A percentile compares a stretch with the other conserved stretches of the same genome.
Conservation (phyloP, 2,113 vertebrate species). For the Acrocephalus kingi region DNA sequence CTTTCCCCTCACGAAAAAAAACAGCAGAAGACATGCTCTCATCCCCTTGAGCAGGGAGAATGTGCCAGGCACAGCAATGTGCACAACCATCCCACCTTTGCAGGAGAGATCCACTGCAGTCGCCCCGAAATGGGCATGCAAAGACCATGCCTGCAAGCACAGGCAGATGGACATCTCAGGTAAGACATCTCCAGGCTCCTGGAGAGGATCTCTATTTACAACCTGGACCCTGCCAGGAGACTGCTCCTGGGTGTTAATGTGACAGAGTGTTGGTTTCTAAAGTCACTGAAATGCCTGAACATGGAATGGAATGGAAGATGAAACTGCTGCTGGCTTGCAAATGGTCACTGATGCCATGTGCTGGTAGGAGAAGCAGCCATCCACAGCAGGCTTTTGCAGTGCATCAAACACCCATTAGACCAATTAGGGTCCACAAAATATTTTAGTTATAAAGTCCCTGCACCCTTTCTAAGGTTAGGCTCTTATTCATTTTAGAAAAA, state of each 20-base stretch:
- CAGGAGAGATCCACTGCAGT: neutral
- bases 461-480: neutral
- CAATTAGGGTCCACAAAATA: neutral
- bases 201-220: conserved; percentile 66
- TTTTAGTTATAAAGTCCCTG: neutral
- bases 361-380: conserved; percentile 16
- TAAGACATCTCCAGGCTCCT: conserved; percentile 14
- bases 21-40: neutral
- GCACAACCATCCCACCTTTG: neutral
- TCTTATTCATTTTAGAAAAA: neutral
- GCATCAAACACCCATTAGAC: neutral
- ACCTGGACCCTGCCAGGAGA: neutral
- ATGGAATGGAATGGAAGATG: conserved; percentile 35
- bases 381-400: neutral
- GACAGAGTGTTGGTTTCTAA: conserved; percentile 68
- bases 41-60: neutral
- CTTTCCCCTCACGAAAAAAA: neutral
- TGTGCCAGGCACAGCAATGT: accelerated
- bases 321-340: conserved; percentile 16
- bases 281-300: conserved; percentile 37
- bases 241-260: conserved; percentile 64
- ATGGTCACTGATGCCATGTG: conserved; percentile 16
- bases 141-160: neutral
- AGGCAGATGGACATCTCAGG: conserved; percentile 1
- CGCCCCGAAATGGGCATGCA: neutral